Conservation (phyloP, 2,888 invertebrate species). For the Clusia tigrina region DNA sequence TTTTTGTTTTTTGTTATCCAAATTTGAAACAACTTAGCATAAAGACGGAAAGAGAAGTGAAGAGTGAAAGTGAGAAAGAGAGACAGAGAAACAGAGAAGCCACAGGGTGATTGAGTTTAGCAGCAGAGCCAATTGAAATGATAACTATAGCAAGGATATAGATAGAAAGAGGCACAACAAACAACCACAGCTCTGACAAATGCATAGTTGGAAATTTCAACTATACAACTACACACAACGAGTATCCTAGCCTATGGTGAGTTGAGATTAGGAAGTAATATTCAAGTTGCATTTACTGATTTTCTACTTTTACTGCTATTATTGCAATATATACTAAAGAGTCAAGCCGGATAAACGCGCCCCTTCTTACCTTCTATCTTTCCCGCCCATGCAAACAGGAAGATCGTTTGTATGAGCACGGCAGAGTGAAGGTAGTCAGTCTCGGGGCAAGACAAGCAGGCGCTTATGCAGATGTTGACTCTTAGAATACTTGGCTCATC, state of each 20-base stretch:
- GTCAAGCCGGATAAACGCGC: too few species aligned
- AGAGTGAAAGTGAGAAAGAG: slow-evolving; percentile 1
- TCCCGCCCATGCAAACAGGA: too few species aligned
- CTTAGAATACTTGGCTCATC: too few species aligned
- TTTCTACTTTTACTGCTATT: slow-evolving; percentile 8
- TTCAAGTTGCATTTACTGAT: too few species aligned
- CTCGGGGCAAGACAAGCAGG: too few species aligned
- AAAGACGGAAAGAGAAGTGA: background rate
- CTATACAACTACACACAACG: background rate
- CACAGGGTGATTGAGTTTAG: background rate
- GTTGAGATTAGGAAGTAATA: slow-evolving; percentile 38
- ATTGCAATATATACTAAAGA: background rate
- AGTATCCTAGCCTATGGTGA: slow-evolving; percentile 33
- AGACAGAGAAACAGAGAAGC: background rate
- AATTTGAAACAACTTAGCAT: background rate
- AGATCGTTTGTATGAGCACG: too few species aligned
- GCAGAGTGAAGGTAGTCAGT: too few species aligned
- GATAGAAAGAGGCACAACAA: background rate
- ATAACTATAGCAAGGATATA: background rate
- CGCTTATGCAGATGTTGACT: too few species aligned
- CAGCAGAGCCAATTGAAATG: background rate
- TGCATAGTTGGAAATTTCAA: too few species aligned
- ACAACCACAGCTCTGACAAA: background rate
- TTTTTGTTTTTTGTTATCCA: background rate
- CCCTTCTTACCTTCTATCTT: too few species aligned